phyloP scores from a whole-genome alignment of 2,113 vertebrate species.

The Urocitellus parryii region DNA sequence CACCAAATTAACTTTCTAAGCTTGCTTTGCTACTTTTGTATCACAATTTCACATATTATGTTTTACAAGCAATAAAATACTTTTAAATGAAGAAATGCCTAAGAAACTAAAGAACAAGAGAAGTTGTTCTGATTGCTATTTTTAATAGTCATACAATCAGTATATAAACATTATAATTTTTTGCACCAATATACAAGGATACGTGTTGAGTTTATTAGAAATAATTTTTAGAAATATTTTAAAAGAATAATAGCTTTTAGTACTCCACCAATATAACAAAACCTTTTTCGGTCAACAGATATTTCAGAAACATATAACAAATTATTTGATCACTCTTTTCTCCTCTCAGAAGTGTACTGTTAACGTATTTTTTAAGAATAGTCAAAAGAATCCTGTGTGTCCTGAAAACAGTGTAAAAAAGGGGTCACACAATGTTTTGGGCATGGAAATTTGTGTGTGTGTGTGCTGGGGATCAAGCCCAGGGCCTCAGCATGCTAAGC shows the following conservation, averaged over 20 bases:
- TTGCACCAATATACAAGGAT: background rate
- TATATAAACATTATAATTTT: background rate
- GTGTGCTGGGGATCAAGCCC: background rate
- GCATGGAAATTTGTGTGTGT: too few species aligned
- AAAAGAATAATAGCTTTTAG: background rate
- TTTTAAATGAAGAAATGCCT: background rate
- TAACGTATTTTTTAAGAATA: background rate
- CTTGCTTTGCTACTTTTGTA: background rate
- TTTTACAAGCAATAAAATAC: background rate
- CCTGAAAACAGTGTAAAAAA: background rate
- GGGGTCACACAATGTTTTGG: background rate
- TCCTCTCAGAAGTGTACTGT: background rate
- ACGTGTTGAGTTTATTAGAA: background rate
- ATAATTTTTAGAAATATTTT: conserved; percentile 14
- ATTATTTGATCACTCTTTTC: background rate
- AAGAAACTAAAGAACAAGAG: background rate
- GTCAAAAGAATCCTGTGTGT: background rate
- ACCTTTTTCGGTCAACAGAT: background rate
- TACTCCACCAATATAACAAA: background rate
- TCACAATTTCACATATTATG: background rate
- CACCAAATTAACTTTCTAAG: background rate
- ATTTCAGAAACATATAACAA: background rate
- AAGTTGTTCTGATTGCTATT: background rate
- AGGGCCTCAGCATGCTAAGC: background rate
- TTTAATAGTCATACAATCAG: background rate